Conservation (phyloP, 2,797 vertebrate species). For the Pseudochaenichthys georgianus region DNA sequence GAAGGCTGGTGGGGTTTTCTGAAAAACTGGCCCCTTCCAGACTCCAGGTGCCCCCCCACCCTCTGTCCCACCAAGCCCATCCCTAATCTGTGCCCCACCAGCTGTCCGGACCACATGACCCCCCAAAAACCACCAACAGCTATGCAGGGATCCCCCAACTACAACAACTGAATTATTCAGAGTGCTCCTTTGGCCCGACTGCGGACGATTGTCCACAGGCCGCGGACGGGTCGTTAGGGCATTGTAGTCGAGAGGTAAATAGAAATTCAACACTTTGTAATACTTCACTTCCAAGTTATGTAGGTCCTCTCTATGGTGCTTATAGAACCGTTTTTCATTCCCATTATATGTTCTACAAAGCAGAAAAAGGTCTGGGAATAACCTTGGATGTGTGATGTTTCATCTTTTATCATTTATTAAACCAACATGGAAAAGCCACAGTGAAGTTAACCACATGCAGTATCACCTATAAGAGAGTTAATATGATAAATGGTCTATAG, state of each 20-base stretch:
- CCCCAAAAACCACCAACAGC: slow-evolving; percentile 53
- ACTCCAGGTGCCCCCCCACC: slow-evolving; percentile 63
- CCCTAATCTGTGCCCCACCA: slow-evolving; percentile 81
- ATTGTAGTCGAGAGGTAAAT: not conserved
- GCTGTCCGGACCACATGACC: slow-evolving; percentile 82
- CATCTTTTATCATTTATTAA: slow-evolving; percentile 9
- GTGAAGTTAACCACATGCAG: not conserved
- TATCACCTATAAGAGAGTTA: not conserved
- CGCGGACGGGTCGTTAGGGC: slow-evolving; percentile 15
- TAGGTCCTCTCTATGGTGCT: not conserved
- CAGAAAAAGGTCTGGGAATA: not conserved
- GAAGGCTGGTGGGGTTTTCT: slow-evolving; percentile 20
- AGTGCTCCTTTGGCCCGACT: slow-evolving; percentile 36
- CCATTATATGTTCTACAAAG: not conserved
- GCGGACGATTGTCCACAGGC: slow-evolving; percentile 9
- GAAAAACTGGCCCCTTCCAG: slow-evolving; percentile 63
- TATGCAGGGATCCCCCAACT: slow-evolving; percentile 49
- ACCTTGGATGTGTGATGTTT: not conserved
- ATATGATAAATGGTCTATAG: not conserved
- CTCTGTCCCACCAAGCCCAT: slow-evolving; percentile 60
- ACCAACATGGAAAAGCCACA: not conserved
- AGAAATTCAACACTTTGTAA: not conserved
- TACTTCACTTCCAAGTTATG: not conserved
- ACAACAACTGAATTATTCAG: slow-evolving; percentile 74
- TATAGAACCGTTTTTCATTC: not conserved